Evolutionary conservation across 1,140 invertebrate species (phyloP).

Genomic region (Aphidius gifuensis): DNA sequence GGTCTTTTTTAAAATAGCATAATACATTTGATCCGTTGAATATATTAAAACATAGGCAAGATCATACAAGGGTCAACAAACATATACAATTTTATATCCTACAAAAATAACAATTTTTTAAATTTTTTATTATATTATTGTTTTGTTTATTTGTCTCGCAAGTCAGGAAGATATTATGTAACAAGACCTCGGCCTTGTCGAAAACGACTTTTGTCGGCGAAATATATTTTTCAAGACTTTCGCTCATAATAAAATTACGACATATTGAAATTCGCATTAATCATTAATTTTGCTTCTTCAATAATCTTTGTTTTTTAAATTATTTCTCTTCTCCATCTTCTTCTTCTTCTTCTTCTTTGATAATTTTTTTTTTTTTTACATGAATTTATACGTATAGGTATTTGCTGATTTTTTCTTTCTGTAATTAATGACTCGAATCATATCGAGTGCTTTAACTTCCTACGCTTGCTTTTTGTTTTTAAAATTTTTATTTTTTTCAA

Average conservation of each 20-base stretch:
- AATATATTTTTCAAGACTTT: constrained; percentile 9
- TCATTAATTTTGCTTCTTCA: background rate
- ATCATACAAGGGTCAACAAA: too few relatives aligned
- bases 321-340: too few relatives aligned
- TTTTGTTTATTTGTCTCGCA: too few relatives aligned
- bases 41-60: too few relatives aligned
- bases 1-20: too few relatives aligned
- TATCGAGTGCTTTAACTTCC: constrained; percentile 11
- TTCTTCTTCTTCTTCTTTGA: background rate
- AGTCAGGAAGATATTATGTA: background rate
- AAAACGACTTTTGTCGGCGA: constrained; percentile 1
- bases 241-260: constrained; percentile 1
- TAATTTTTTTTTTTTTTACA: background rate
- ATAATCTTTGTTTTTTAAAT: background rate
- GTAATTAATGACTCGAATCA: constrained; percentile 18
- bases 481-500: background rate
- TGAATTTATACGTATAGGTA: background rate
- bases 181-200: constrained; percentile 8
- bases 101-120: background rate
- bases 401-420: background rate
- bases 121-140: background rate
- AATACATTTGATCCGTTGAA: too few relatives aligned
- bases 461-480: background rate
- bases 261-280: background rate
- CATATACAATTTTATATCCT: too few relatives aligned